Evolutionary conservation across 1,140 invertebrate species (phyloP).

Genomic region (Cotesia vestalis): DNA sequence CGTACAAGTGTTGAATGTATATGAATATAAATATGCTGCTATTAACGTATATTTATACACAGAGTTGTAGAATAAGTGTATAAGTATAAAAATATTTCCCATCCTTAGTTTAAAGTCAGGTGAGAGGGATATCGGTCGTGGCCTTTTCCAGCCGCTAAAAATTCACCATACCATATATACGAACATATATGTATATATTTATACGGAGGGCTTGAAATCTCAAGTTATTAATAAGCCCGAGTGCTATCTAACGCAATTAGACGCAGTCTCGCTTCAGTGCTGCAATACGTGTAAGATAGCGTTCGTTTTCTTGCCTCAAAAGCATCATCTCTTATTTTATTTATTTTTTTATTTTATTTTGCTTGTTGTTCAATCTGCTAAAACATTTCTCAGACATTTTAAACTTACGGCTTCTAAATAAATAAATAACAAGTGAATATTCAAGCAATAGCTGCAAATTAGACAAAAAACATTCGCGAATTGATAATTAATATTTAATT

Average conservation of each 20-base stretch:
- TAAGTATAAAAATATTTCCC: conserved; percentile 1
- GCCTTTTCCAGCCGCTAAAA: conserved; percentile 20
- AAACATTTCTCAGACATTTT: conserved; percentile 1
- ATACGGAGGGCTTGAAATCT: conserved; percentile 30
- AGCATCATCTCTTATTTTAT: conserved; percentile 9
- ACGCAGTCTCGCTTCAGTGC: conserved; percentile 45
- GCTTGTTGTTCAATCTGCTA: not conserved
- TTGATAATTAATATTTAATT: conserved; percentile 3
- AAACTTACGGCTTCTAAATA: not conserved
- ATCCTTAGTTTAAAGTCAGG: conserved; percentile 5
- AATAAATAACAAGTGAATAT: not conserved
- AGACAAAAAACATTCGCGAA: not conserved
- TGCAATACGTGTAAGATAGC: conserved; percentile 46
- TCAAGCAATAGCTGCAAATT: too few species aligned
- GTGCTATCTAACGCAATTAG: conserved; percentile 65
- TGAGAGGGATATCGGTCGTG: conserved; percentile 30
- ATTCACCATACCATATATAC: conserved; percentile 9
- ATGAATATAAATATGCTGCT: not conserved
- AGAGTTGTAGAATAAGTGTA: not conserved
- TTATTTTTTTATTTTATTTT: not conserved
- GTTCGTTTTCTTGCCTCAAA: not conserved
- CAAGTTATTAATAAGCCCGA: conserved; percentile 62
- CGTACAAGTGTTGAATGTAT: conserved; percentile 8
- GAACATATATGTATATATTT: too few species aligned
- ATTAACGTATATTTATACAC: too few species aligned